Conservation (phyloP, 2,797 vertebrate genomes). For the Acomys russatus region DNA sequence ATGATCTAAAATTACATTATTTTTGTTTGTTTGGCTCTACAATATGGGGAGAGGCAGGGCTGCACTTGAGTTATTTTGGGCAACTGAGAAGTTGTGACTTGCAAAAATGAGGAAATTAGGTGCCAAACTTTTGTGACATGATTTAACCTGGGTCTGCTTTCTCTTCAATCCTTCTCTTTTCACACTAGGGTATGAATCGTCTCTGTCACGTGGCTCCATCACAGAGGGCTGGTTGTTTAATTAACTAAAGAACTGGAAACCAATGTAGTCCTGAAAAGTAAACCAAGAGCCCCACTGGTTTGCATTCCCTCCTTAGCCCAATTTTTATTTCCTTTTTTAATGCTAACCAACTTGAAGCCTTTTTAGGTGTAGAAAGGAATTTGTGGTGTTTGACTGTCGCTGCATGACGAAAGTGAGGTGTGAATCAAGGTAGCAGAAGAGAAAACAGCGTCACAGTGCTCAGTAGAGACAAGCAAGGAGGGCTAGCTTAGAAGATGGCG, state of each 20-base stretch:
- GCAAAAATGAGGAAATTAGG: neutral
- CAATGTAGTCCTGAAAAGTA: neutral
- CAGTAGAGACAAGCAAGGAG: conserved; percentile 43
- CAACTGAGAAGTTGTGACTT: conserved; percentile 32
- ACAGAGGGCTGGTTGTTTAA: neutral
- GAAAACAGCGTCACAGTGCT: neutral
- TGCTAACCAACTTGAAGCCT: neutral
- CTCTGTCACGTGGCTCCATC: neutral
- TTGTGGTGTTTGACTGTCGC: neutral
- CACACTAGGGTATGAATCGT: neutral
- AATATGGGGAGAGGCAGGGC: neutral
- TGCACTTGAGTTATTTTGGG: neutral
- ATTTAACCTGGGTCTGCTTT: neutral
- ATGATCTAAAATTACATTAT: conserved; percentile 24
- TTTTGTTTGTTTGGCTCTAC: neutral
- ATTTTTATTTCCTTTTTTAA: conserved; percentile 40
- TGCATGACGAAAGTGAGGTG: conserved; percentile 5
- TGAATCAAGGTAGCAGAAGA: conserved; percentile 1
- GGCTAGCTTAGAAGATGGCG: neutral
- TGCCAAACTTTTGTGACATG: conserved; percentile 11
- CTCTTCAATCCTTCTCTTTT: neutral
- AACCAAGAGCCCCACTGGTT: neutral
- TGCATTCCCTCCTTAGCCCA: neutral
- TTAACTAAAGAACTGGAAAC: neutral
- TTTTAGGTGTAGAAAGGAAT: conserved; percentile 12